These are phyloP conservation scores for Columba janthina DNA, from an alignment of 2,113 vertebrate species.

Conservation along the genomic window DNA sequence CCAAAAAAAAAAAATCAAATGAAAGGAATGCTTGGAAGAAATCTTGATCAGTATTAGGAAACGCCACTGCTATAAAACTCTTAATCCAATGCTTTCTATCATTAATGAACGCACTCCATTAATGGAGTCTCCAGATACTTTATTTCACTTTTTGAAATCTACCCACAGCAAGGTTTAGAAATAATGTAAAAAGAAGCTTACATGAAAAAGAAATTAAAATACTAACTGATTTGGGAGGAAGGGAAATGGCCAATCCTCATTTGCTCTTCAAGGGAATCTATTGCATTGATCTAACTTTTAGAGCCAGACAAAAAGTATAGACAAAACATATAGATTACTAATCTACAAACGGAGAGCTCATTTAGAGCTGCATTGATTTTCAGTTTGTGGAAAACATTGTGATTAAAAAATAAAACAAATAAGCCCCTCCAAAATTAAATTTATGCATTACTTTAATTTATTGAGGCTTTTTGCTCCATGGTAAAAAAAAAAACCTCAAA, in stretches of 20 bases:
- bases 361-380: background rate
- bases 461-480: background rate
- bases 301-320: background rate
- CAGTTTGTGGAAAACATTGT: background rate
- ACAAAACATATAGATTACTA: background rate
- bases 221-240: background rate
- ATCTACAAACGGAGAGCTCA: background rate
- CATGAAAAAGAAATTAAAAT: slow-evolving; percentile 7
- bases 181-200: background rate
- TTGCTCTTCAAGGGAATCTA: background rate
- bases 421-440: fast-evolving
- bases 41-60: background rate
- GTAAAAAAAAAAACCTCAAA: background rate
- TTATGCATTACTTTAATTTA: background rate
- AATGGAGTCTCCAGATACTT: background rate
- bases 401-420: background rate
- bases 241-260: background rate
- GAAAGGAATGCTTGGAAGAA: background rate
- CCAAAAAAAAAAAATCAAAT: background rate
- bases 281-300: background rate
- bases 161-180: background rate
- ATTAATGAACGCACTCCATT: background rate
- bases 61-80: background rate
- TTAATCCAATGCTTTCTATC: background rate
- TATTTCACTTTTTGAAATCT: background rate